These are phyloP conservation scores for Myanophis thanlyinensis DNA, from an alignment of 2,113 vertebrate species.

Conservation along the genomic window DNA sequence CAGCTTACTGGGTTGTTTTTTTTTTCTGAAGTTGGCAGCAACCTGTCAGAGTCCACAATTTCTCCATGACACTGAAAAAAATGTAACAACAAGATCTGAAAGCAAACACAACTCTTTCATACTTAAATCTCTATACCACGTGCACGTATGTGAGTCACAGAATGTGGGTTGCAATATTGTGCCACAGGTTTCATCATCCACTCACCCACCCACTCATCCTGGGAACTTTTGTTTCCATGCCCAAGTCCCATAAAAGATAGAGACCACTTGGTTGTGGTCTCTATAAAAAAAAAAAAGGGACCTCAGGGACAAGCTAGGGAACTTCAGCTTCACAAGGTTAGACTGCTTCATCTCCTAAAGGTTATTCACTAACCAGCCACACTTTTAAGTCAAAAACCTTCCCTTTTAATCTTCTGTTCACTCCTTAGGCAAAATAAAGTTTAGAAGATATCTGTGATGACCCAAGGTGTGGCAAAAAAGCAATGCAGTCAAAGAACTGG, in stretches of 20 bases:
- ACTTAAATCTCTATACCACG: neutral
- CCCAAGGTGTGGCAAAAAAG: no score
- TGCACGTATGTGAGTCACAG: neutral
- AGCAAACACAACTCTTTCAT: neutral
- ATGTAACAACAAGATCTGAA: neutral
- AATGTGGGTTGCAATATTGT: neutral
- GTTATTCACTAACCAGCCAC: neutral
- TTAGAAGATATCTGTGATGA: no score
- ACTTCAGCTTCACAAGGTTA: neutral
- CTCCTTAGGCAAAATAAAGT: neutral
- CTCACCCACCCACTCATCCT: neutral
- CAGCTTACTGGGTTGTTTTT: neutral
- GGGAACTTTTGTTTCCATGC: neutral
- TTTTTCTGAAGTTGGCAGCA: neutral
- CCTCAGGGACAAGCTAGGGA: neutral
- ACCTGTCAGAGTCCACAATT: neutral
- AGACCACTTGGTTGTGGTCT: neutral
- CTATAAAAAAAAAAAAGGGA: no score
- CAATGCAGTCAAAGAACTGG: no score
- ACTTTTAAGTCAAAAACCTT: neutral
- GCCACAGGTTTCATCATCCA: neutral
- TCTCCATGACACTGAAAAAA: neutral
- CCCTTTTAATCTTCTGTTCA: neutral
- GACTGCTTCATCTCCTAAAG: neutral
- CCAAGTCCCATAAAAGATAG: no score